Base-by-base conservation (phyloP, 2,113 vertebrate species). In the Pelusios castaneus region DNA sequence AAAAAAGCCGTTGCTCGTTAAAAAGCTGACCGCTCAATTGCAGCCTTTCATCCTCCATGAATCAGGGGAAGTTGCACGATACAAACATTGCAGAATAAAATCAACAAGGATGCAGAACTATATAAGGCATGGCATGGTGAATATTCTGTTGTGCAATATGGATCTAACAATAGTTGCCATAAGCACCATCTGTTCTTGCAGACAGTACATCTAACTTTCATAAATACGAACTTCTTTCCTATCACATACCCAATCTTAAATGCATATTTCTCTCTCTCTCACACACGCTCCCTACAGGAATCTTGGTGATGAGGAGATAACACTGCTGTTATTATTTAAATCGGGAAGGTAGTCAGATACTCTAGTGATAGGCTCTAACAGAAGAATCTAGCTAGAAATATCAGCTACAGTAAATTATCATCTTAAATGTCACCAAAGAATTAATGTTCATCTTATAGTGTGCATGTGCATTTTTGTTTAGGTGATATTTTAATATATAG, bases 1-100 rank as follows among this genome's bases (percentile, higher is more conserved):
- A 11, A 11, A 11, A 11, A 34, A 70, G 55, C 29, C 29, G 45
- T 43, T 25, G 11, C 43, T 56, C 47, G 27, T 31, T 87, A 43
- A 67, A 82, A 82, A 77, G 25, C 16, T 11, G n/a, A 29, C 12
- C 52, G 12, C 41, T 76, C 25, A 11, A 21, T 4, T 13, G 73
- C 55, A 47, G n/a, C 24, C 43, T 8, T 10, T 13, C 19, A 3
- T 25, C 77, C 6, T 12, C 34, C 22, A 27, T 1, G 10, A 10
- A 1, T 0, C 11, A 11, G 29, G 25, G 5, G 54, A 11, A 13
- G 14, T 22, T 41, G 34, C 22, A 16, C 12, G 1, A 49, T 12
- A 1, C 5, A 34, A 3, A 8, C 2, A 1, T 1, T 1, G 17
- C 2, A 3, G 78, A 5, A 4, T 0, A 11, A 38, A 7, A 47